Conservation (phyloP, 2,888 invertebrate genomes). For the Junonia oenone region DNA sequence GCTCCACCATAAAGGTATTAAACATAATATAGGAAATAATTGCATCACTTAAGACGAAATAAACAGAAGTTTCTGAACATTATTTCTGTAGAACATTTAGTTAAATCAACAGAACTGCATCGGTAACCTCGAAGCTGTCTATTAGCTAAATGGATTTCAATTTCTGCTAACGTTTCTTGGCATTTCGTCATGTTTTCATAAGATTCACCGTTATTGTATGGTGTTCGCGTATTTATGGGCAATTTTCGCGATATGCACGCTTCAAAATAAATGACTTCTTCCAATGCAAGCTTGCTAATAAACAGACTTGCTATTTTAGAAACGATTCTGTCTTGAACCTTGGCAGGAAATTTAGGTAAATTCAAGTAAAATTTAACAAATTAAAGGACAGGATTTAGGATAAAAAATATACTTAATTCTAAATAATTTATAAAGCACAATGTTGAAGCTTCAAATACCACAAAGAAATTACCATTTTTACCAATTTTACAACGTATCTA, state of each 20-base stretch:
- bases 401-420: no score
- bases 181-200: constrained; percentile 15
- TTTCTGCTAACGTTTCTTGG: constrained; percentile 13
- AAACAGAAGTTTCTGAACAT: not conserved
- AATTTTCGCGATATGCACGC: constrained; percentile 5
- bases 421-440: no score
- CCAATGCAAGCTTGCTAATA: no score
- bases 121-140: constrained; percentile 24
- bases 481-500: not conserved
- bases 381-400: no score
- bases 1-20: no score
- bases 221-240: constrained; percentile 11
- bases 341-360: no score
- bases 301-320: no score
- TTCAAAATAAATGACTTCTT: not conserved
- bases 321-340: no score
- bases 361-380: no score
- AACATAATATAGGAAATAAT: not conserved
- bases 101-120: constrained; percentile 1
- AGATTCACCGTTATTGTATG: not conserved
- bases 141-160: constrained; percentile 22
- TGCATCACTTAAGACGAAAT: not conserved
- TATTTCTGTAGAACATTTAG: constrained; percentile 1
- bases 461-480: no score
- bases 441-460: no score